These are phyloP conservation scores for Leucoma salicis DNA, from an alignment of 2,888 invertebrate genomes.

Conservation along the genomic window DNA sequence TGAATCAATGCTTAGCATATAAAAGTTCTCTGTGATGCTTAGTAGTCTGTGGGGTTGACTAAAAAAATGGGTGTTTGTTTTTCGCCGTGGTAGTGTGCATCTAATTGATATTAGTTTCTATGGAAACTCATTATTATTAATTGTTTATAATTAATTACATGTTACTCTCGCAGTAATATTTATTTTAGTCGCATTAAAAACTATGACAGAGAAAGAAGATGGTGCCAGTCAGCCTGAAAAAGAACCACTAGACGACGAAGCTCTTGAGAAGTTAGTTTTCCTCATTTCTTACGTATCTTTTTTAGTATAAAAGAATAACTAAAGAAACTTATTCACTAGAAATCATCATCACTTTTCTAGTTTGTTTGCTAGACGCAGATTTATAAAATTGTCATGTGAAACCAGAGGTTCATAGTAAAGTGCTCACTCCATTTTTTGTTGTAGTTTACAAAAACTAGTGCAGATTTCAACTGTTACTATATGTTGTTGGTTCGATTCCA, in stretches of 20 bases:
- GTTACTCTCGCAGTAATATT: conserved; percentile 24
- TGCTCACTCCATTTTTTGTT: too few species aligned
- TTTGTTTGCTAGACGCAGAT: too few species aligned
- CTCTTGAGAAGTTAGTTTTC: conserved; percentile 68
- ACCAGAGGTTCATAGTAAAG: too few species aligned
- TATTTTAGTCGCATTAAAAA: conserved; percentile 45
- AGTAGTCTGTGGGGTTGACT: too few species aligned
- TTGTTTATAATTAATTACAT: conserved; percentile 12
- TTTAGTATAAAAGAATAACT: not conserved
- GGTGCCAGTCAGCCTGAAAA: conserved; percentile 64
- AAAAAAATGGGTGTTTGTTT: conserved; percentile 56
- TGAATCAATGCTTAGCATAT: too few species aligned
- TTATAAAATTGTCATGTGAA: too few species aligned
- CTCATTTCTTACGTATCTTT: not conserved
- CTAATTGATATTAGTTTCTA: conserved; percentile 39
- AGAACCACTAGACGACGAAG: conserved; percentile 73
- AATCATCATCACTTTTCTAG: too few species aligned
- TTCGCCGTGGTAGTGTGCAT: conserved; percentile 32
- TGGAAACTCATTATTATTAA: conserved; percentile 31
- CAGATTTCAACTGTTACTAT: too few species aligned
- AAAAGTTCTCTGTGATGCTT: too few species aligned
- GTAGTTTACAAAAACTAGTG: too few species aligned
- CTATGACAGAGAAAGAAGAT: conserved; percentile 78
- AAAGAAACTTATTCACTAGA: too few species aligned
- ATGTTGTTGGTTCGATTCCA: too few species aligned